Base-by-base conservation (phyloP, 2,797 vertebrate species). In the Gambusia yucatana region DNA sequence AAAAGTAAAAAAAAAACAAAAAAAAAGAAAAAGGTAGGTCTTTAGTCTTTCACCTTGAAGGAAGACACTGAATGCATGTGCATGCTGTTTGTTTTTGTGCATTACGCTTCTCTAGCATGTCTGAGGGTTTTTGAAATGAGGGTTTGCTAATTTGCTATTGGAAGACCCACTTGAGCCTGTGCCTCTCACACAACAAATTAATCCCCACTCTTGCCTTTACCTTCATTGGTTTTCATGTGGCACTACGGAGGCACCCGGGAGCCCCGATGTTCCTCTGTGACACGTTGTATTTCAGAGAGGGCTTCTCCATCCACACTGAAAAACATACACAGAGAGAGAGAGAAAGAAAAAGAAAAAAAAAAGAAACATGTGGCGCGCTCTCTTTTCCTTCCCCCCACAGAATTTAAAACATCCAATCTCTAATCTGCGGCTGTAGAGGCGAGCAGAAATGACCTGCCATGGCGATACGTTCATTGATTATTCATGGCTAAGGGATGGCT, bases 91-190 rank as follows among this genome's bases (percentile, higher is more conserved):
- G 86, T 91, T 87, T 93, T 86, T 87, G 87, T 88, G 80, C 82
- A 82, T 90, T 78, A 71, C 82, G 81, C 73, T 89, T 86, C 89
- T 88, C 88, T 82, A 84, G 87, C 87, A 80, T 79, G 86, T 83
- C 88, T 72, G 77, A 94, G 91, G 86, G 87, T 90, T 93, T 94
- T 94, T 88, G 87, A 92, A 89, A 91, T 82, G 83, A 92, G 92
- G 92, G 93, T 91, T 93, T 96, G 94, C 95, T 97, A 96, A 97
- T 97, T 97, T 96, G 94, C 95, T 94, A 96, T 95, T 92, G 95
- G 94, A 94, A 97, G 96, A 93, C 91, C 94, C 93, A 94, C 91
- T 94, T 92, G 89, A 90, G 92, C 86, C 80, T 87, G 84, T 90
- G 89, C 87, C 84, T 90, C 90, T 93, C 88, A 91, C 86, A 89